Evolutionary conservation across 2,888 invertebrate species (phyloP).

Genomic region (Trissolcus japonicus): DNA sequence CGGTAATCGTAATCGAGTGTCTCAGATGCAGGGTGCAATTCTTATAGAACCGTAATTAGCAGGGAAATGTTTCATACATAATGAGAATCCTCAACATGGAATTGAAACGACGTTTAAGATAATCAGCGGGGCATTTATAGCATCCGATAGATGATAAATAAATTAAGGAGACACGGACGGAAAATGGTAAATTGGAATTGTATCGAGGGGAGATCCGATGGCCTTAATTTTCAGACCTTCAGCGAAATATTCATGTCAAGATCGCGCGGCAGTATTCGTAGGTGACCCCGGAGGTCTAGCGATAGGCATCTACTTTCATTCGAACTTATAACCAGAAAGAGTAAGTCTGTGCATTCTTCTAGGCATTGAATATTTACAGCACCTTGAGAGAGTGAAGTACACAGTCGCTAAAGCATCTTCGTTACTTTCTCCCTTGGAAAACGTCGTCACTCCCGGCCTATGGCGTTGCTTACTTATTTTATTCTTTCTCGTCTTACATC

Average conservation of each 20-base stretch:
- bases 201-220: constrained; percentile 32
- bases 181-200: constrained; percentile 19
- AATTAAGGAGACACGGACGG: constrained; percentile 4
- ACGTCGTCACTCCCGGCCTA: constrained; percentile 26
- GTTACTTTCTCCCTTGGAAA: constrained; percentile 59
- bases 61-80: not conserved
- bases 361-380: constrained; percentile 62
- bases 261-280: constrained; percentile 56
- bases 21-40: constrained; percentile 58
- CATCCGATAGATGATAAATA: not conserved
- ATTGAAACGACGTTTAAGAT: not conserved
- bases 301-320: constrained; percentile 63
- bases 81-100: not conserved
- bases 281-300: constrained; percentile 60
- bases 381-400: constrained; percentile 50
- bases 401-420: constrained; percentile 56
- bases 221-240: constrained; percentile 50
- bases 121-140: not conserved
- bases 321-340: constrained; percentile 58
- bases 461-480: constrained; percentile 22
- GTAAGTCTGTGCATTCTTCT: constrained; percentile 58
- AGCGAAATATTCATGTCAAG: constrained; percentile 61
- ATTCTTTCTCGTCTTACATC: constrained; percentile 4
- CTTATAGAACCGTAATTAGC: not conserved
- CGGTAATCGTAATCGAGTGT: constrained; percentile 65